These are phyloP conservation scores for Pelagia noctiluca DNA, from an alignment of 30 jellyfish, hydroid and myxozoan genomes.

Conservation along the genomic window DNA sequence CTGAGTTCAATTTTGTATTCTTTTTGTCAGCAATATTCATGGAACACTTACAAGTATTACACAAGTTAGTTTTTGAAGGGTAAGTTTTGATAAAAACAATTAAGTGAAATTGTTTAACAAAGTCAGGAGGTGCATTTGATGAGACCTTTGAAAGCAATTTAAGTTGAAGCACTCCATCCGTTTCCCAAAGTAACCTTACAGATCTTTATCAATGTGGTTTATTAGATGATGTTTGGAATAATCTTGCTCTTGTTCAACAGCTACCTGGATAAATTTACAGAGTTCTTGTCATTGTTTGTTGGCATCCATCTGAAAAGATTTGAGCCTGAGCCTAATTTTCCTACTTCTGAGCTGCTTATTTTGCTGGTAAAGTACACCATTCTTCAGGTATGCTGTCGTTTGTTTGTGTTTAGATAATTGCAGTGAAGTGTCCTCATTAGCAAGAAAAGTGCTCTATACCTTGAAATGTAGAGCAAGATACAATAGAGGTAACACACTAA, in stretches of 20 bases:
- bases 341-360: slow-evolving; percentile 79
- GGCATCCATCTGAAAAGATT: slow-evolving; percentile 90
- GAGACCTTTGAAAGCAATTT: no score
- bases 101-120: background rate
- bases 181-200: no score
- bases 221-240: no score
- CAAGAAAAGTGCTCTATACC: no score
- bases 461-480: no score
- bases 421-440: no score
- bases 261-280: slow-evolving; percentile 96
- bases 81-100: slow-evolving; percentile 29
- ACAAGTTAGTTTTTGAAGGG: slow-evolving; percentile 55
- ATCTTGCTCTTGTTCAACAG: slow-evolving; percentile 61
- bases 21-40: slow-evolving; percentile 56
- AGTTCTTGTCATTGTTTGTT: slow-evolving; percentile 84
- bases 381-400: slow-evolving; percentile 70
- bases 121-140: background rate
- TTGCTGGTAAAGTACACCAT: slow-evolving; percentile 80
- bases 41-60: slow-evolving; percentile 40
- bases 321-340: slow-evolving; percentile 90
- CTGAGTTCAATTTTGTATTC: slow-evolving; percentile 43
- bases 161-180: no score
- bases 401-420: background rate
- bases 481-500: no score
- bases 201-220: no score